Percentiles rank a stretch among this genome's conserved stretches.
phyloP scores from a whole-genome alignment of 2,113 vertebrate species.

The Cochlearius cochlearius region DNA sequence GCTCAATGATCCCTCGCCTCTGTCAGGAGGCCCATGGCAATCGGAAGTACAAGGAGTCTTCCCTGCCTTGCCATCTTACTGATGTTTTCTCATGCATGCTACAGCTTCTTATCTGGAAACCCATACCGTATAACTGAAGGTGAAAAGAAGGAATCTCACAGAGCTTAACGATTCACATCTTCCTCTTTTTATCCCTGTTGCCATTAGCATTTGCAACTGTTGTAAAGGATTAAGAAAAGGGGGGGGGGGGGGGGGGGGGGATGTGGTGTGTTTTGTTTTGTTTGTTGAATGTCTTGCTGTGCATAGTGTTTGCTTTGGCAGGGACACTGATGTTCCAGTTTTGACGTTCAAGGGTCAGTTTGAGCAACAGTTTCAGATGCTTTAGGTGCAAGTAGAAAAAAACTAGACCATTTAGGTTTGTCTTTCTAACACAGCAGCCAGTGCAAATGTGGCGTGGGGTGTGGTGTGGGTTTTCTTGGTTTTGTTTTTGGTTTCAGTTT shows the following conservation, averaged over 20 bases:
- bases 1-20: background rate
- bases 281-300: background rate
- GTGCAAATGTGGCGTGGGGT: background rate
- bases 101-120: background rate
- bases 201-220: background rate
- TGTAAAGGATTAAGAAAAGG: background rate
- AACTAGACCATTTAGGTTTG: background rate
- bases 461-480: background rate
- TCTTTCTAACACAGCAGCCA: background rate
- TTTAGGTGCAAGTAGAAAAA: background rate
- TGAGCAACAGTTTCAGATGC: background rate
- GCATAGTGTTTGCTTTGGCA: background rate
- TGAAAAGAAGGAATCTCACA: background rate
- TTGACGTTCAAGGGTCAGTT: background rate
- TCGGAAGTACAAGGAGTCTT: background rate
- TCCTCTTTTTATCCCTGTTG: background rate
- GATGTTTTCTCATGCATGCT: background rate
- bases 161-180: background rate
- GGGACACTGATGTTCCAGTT: background rate
- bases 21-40: background rate
- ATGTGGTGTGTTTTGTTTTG: background rate
- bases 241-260: accelerated
- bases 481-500: background rate
- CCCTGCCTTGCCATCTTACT: background rate
- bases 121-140: background rate